Percentiles rank a stretch among this genome's conserved stretches.
Evolutionary conservation across 1,140 invertebrate genomes (phyloP).

Genomic region (Drosophila repleta): DNA sequence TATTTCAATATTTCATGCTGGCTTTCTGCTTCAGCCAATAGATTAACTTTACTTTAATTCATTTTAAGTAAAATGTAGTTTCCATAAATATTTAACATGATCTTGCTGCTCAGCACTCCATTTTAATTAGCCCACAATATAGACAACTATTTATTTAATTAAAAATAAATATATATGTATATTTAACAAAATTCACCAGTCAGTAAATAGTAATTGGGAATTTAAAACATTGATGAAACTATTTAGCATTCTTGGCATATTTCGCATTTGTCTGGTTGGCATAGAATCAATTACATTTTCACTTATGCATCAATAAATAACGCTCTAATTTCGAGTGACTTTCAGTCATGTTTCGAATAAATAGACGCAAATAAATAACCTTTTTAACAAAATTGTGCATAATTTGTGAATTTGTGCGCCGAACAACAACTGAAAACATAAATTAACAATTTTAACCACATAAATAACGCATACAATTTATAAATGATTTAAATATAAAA

Average conservation of each 20-base stretch:
- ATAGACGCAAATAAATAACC: slow-evolving; percentile 19
- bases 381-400: slow-evolving; percentile 26
- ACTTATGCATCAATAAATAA: slow-evolving; percentile 25
- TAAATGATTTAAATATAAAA: slow-evolving; percentile 64
- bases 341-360: slow-evolving; percentile 13
- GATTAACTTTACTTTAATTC: no score
- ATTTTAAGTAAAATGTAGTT: no score
- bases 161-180: no score
- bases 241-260: slow-evolving; percentile 16
- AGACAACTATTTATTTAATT: neutral
- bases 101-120: neutral
- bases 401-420: slow-evolving; percentile 22
- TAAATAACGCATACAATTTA: slow-evolving; percentile 56
- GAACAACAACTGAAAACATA: slow-evolving; percentile 24
- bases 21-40: no score
- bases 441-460: slow-evolving; percentile 63
- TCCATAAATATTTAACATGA: no score
- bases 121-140: no score
- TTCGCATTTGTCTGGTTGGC: slow-evolving; percentile 4
- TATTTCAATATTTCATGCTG: no score
- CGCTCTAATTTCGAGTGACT: slow-evolving; percentile 20
- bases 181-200: neutral
- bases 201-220: neutral
- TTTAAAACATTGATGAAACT: neutral
- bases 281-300: slow-evolving; percentile 25